Conservation (phyloP, 2,888 invertebrate species). For the Nipponacmea schrenckii region DNA sequence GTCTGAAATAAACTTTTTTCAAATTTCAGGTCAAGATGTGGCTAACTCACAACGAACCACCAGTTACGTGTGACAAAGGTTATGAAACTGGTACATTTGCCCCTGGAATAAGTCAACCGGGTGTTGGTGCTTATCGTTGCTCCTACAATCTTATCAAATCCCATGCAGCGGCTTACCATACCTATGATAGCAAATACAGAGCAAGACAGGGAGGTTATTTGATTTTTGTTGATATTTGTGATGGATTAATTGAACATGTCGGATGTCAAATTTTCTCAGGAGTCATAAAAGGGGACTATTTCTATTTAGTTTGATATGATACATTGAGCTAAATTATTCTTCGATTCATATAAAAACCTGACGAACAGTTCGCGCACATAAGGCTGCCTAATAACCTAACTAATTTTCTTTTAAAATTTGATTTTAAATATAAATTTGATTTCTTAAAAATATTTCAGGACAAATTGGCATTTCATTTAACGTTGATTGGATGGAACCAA, state of each 20-base stretch:
- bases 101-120: slow-evolving; percentile 46
- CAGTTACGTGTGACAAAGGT: slow-evolving; percentile 46
- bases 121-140: slow-evolving; percentile 72
- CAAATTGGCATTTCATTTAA: slow-evolving; percentile 53
- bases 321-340: too few species aligned
- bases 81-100: slow-evolving; percentile 51
- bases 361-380: too few species aligned
- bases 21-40: slow-evolving; percentile 71
- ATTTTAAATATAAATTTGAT: too few species aligned
- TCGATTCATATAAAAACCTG: too few species aligned
- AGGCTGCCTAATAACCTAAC: too few species aligned
- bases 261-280: too few species aligned
- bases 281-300: too few species aligned
- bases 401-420: too few species aligned
- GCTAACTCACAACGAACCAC: slow-evolving; percentile 85
- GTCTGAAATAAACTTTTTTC: too few species aligned
- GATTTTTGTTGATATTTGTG: too few species aligned
- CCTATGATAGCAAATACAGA: slow-evolving; percentile 60
- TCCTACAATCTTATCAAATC: slow-evolving; percentile 75
- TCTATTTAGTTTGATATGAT: too few species aligned
- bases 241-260: too few species aligned
- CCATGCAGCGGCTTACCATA: slow-evolving; percentile 75
- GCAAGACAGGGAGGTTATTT: slow-evolving; percentile 33
- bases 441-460: slow-evolving; percentile 33
- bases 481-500: slow-evolving; percentile 57